phyloP scores from a whole-genome alignment of 2,113 vertebrate species.

The Macrotus californicus region DNA sequence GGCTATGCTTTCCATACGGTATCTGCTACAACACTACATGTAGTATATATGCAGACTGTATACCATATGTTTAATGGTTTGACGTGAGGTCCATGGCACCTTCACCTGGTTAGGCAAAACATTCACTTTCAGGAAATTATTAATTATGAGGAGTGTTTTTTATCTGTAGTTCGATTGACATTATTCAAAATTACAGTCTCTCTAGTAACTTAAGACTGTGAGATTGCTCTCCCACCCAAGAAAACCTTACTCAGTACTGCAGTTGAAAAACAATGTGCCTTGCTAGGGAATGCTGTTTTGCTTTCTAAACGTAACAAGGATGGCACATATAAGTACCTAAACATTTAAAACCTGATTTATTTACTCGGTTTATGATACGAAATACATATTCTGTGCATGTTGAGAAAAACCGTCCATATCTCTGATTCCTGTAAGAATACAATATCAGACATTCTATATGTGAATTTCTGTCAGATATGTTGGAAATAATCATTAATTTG shows the following conservation, averaged over 20 bases:
- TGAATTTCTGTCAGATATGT: slow-evolving; percentile 44
- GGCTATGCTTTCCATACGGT: slow-evolving; percentile 82
- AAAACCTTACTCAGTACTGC: slow-evolving; percentile 42
- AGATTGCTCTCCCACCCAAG: slow-evolving; percentile 64
- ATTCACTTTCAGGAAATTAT: slow-evolving; percentile 62
- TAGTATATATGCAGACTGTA: slow-evolving; percentile 84
- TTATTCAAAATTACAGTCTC: slow-evolving; percentile 82
- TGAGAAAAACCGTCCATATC: slow-evolving; percentile 69
- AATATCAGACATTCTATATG: slow-evolving; percentile 60
- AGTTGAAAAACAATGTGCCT: slow-evolving; percentile 62
- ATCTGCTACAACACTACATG: slow-evolving; percentile 79
- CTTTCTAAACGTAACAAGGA: slow-evolving; percentile 74
- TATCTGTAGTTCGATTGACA: slow-evolving; percentile 54
- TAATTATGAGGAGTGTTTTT: slow-evolving; percentile 26
- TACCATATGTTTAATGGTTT: slow-evolving; percentile 81
- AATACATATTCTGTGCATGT: slow-evolving; percentile 76
- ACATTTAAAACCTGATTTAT: slow-evolving; percentile 76
- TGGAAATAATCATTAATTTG: neutral
- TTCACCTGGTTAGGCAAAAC: slow-evolving; percentile 74
- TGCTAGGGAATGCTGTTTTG: slow-evolving; percentile 61
- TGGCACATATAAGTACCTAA: slow-evolving; percentile 72
- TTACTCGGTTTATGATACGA: slow-evolving; percentile 78
- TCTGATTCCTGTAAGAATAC: slow-evolving; percentile 63
- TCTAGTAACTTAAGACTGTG: slow-evolving; percentile 74
- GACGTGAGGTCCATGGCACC: slow-evolving; percentile 69